phyloP scores from a whole-genome alignment of 1,140 invertebrate species.

The Vollenhovia emeryi region DNA sequence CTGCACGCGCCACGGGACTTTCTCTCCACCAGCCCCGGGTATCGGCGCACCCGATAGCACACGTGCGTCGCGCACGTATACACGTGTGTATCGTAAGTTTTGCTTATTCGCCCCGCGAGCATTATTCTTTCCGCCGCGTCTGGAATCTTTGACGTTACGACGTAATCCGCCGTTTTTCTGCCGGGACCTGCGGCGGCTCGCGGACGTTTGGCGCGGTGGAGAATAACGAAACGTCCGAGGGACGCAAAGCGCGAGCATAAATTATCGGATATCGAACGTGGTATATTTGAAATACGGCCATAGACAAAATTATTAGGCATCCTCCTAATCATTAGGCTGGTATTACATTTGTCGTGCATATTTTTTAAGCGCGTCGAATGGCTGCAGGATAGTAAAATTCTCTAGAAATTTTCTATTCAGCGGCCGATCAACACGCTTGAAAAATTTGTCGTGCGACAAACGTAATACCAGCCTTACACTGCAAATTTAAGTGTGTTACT shows the following conservation, averaged over 20 bases:
- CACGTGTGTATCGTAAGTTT: conserved; percentile 21
- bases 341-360: no score
- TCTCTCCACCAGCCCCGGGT: conserved; percentile 58
- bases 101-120: conserved; percentile 2
- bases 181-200: background rate
- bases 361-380: no score
- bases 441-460: no score
- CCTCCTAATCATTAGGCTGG: no score
- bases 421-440: no score
- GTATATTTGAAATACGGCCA: background rate
- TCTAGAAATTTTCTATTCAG: no score
- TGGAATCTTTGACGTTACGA: background rate
- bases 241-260: background rate
- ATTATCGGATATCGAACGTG: background rate
- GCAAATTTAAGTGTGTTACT: no score
- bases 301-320: no score
- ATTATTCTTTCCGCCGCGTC: background rate
- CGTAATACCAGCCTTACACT: no score
- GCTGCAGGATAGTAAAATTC: no score
- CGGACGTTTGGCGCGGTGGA: background rate
- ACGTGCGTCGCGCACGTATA: background rate
- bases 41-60: background rate
- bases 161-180: conserved; percentile 9
- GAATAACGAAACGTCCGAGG: background rate
- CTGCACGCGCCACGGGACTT: conserved; percentile 59